Conservation (phyloP, 1,140 invertebrate species). For the Leguminivora glycinivorella region DNA sequence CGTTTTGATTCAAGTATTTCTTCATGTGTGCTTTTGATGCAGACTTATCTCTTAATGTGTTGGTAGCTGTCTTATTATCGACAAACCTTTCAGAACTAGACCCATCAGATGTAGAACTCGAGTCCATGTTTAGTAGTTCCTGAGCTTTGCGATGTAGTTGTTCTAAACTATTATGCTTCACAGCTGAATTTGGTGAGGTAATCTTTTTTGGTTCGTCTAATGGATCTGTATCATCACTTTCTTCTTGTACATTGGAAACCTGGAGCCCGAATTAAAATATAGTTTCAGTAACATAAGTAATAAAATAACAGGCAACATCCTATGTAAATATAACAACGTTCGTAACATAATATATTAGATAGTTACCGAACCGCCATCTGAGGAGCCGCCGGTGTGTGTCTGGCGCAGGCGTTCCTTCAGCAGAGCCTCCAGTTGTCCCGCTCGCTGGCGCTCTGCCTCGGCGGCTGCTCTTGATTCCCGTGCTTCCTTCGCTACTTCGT, state of each 20-base stretch:
- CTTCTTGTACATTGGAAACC: conserved; percentile 23
- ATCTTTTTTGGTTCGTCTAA: conserved; percentile 13
- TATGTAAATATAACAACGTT: too few species aligned
- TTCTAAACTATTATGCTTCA: conserved; percentile 51
- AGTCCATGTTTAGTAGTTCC: conserved; percentile 60
- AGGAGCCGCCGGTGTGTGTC: not conserved
- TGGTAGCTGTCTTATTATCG: not conserved
- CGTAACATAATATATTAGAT: not conserved
- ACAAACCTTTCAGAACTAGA: conserved; percentile 44
- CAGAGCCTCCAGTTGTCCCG: conserved; percentile 49
- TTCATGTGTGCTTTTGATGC: not conserved
- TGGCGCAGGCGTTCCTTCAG: conserved; percentile 43
- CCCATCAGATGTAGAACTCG: conserved; percentile 54
- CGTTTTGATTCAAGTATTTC: not conserved
- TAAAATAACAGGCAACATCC: not conserved
- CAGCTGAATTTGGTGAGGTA: conserved; percentile 33
- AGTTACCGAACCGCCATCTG: conserved; percentile 4
- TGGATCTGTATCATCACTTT: not conserved
- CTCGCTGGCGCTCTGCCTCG: conserved; percentile 55
- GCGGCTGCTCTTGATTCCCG: conserved; percentile 55
- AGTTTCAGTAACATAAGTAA: not conserved
- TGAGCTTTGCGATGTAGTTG: conserved; percentile 66
- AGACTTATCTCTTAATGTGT: not conserved
- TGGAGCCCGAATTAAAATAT: not conserved
- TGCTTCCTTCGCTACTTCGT: conserved; percentile 59